Base-by-base conservation (phyloP, 2,888 invertebrate species). In the Meta bourneti region DNA sequence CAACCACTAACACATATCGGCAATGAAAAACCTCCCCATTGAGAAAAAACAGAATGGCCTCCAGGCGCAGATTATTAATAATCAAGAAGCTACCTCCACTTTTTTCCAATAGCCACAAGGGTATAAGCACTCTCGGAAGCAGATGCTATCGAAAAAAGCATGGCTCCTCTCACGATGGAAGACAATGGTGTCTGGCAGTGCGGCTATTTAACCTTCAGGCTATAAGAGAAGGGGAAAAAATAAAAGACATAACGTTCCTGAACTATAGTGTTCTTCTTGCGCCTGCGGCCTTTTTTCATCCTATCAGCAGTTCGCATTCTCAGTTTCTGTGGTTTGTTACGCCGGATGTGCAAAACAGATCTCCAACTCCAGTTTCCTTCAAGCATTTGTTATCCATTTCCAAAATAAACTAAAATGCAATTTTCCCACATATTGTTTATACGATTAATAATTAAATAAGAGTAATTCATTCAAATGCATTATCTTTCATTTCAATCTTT, bases 151-250 rank as follows among this genome's bases (percentile, higher is more conserved):
- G 2, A 61, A 34, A 34, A 34, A 4, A 54, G 71, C 77, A 75
- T 48, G 52, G 34, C 48, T 84, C 54, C 79, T 83, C 85, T 86
- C 85, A 90, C 90, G 80, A 74, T 72, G 49, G 49, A 19, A 90
- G 79, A 90, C 90, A 90, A 90, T 90, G 79, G 81, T n/a, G 85
- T 75, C 84, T 79, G 79, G 49, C 70, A 87, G 87, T 8, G 34
- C 16, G 49, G 71, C 70, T 82, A 75, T 48, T 77, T 82, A 89
- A 82, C 84, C 80, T 78, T 75, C 81, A 34, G 49, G 71, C 48
- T 51, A 20, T 1, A 34, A 34, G 49, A 13, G 70, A 20, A 69
- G 49, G 6, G 69, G 16, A 49, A 13, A 70, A 70, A 20, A 49
- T 69, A 51, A 6, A 78, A 49, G 19, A 34, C 34, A 48, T 69